These are phyloP conservation scores for Orthosia cruda DNA, from an alignment of 2,888 invertebrate species.

Conservation along the genomic window DNA sequence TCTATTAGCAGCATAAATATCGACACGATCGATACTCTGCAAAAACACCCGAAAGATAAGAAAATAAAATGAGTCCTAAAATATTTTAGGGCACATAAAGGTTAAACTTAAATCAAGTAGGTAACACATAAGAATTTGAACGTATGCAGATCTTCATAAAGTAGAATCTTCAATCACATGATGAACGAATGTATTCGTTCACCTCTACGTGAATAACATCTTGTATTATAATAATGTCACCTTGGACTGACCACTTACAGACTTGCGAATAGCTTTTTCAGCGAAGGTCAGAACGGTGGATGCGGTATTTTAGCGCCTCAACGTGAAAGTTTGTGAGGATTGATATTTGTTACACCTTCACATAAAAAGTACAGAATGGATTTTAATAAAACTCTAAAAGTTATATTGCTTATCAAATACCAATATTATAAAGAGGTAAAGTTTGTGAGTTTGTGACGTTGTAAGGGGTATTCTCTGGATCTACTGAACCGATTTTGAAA, in stretches of 20 bases:
- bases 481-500: too few species aligned
- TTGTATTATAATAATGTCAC: conserved; percentile 84
- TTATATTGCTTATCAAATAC: too few species aligned
- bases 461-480: too few species aligned
- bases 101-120: neutral
- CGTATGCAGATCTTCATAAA: conserved; percentile 22
- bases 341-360: too few species aligned
- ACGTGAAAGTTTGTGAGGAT: too few species aligned
- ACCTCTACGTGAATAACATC: conserved; percentile 80
- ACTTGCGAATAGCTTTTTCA: conserved; percentile 68
- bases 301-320: conserved; percentile 37
- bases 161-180: conserved; percentile 44
- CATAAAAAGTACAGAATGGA: too few species aligned
- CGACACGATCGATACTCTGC: neutral
- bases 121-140: neutral
- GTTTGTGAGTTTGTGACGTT: too few species aligned
- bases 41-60: neutral
- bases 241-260: conserved; percentile 86
- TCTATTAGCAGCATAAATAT: neutral
- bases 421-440: too few species aligned
- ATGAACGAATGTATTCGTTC: conserved; percentile 60
- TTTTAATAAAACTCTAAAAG: too few species aligned
- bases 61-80: neutral
- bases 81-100: neutral
- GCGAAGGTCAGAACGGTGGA: conserved; percentile 43